Evolutionary conservation across 2,888 invertebrate genomes (phyloP).

Genomic region (Marasmarcha lunaedactyla): DNA sequence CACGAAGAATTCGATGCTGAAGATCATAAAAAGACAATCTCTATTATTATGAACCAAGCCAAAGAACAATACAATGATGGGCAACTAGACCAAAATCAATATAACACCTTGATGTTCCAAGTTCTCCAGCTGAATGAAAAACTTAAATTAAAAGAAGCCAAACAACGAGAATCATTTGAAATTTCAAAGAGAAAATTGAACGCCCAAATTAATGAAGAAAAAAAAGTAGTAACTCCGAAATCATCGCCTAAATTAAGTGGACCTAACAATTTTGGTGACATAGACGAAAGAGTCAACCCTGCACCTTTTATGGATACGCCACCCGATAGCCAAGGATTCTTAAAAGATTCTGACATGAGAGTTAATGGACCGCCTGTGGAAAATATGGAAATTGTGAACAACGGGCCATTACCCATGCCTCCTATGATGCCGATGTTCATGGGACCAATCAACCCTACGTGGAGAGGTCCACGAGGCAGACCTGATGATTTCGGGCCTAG

Average conservation of each 20-base stretch:
- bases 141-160: slow-evolving; percentile 80
- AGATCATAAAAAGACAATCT: slow-evolving; percentile 75
- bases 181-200: slow-evolving; percentile 57
- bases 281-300: slow-evolving; percentile 60
- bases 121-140: slow-evolving; percentile 84
- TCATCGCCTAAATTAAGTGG: slow-evolving; percentile 28
- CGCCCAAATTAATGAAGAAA: slow-evolving; percentile 43
- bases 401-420: slow-evolving; percentile 24
- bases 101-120: slow-evolving; percentile 81
- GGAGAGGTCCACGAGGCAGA: slow-evolving; percentile 47
- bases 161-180: slow-evolving; percentile 76
- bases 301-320: slow-evolving; percentile 33
- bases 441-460: slow-evolving; percentile 30
- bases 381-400: slow-evolving; percentile 17
- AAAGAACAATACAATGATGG: slow-evolving; percentile 83
- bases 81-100: slow-evolving; percentile 79
- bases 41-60: slow-evolving; percentile 84
- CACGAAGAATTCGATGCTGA: slow-evolving; percentile 65
- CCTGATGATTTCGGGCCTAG: slow-evolving; percentile 40
- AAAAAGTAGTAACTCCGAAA: slow-evolving; percentile 59
- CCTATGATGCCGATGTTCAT: slow-evolving; percentile 36
- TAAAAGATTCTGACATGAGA: slow-evolving; percentile 54
- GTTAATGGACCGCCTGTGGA: slow-evolving; percentile 25
- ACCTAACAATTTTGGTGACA: slow-evolving; percentile 55
- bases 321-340: slow-evolving; percentile 33